Evolutionary conservation across 2,888 invertebrate genomes (phyloP), one percentile per base, ranked within the genome.

Genomic region (Pollenia labialis): DNA sequence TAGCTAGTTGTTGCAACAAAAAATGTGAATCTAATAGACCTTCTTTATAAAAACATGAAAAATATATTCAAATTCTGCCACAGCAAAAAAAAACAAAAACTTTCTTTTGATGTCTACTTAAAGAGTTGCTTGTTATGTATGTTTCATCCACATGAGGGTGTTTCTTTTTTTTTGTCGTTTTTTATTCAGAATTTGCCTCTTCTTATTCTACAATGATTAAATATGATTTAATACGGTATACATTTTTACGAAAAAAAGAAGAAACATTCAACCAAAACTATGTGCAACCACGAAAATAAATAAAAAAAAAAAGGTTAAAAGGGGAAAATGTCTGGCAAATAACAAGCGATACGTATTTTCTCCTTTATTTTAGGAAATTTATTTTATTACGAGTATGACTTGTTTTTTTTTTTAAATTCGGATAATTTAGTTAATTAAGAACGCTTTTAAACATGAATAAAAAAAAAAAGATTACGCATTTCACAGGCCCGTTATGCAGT

Each of bases 181-280:
- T 58, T 75, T n/a, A 69, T 75, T 32, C 23, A 56, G 8, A 66
- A 23, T 72, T 77, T 74, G 54, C 60, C 60, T 60, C 64, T 76
- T 68, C 40, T 79, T 68, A 23, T 75, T 77, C 42, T 72, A 58
- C 76, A 87, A 84, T 87, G 87, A 87, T 87, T 87, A 87, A 87
- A 87, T 87, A 87, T 87, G 84, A 87, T 87, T 87, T 87, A 87
- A 87, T 87, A 77, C 81, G 87, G 84, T 87, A 87, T 87, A 84
- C 84, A 87, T 87, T 84, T 87, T 84, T 87, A 74, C 81, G 42
- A 52, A 72, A 81, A n/a, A 52, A 72, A 81, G 10, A 64, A 42
- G 52, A 60, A 69, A 68, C 64, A 66, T 50, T 9, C 81, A 66
- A 32, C 66, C 42, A 10, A 56, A 3, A 42, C 4, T 14, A 7